Percentiles rank a stretch among this genome's conserved stretches.
These are phyloP conservation scores for Pavo muticus DNA, from an alignment of 2,113 vertebrate genomes.

Conservation along the genomic window DNA sequence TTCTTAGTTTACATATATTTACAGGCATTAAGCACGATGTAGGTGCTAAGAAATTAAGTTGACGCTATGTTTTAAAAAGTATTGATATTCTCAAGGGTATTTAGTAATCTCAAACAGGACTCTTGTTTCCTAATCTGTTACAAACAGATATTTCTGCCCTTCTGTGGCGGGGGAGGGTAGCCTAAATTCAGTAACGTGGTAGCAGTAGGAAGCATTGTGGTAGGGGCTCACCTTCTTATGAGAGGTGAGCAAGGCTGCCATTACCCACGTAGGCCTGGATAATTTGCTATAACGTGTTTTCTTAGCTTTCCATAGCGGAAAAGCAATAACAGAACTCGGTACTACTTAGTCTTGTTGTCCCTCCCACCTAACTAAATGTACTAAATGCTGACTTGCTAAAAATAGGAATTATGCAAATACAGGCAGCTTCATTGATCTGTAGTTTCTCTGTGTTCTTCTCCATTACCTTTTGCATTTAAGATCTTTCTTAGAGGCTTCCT, in stretches of 20 bases:
- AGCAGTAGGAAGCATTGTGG: neutral
- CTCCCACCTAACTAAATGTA: neutral
- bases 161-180: neutral
- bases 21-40: neutral
- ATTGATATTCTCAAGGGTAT: constrained; percentile 12
- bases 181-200: neutral
- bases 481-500: neutral
- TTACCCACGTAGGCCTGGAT: neutral
- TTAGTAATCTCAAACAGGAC: constrained; percentile 42
- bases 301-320: neutral
- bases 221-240: neutral
- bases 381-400: neutral
- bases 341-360: neutral
- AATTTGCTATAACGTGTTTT: neutral
- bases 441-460: neutral
- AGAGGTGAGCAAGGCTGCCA: neutral
- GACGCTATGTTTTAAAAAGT: neutral
- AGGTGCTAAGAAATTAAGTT: neutral
- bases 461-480: neutral
- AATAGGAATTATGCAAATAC: neutral
- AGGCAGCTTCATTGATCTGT: neutral
- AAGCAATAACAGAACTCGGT: neutral
- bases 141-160: constrained; percentile 28
- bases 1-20: neutral
- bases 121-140: constrained; percentile 38